Percentiles rank a stretch among this genome's conserved stretches.
phyloP scores from a whole-genome alignment of 2,888 invertebrate species.

The Zygaena filipendulae region DNA sequence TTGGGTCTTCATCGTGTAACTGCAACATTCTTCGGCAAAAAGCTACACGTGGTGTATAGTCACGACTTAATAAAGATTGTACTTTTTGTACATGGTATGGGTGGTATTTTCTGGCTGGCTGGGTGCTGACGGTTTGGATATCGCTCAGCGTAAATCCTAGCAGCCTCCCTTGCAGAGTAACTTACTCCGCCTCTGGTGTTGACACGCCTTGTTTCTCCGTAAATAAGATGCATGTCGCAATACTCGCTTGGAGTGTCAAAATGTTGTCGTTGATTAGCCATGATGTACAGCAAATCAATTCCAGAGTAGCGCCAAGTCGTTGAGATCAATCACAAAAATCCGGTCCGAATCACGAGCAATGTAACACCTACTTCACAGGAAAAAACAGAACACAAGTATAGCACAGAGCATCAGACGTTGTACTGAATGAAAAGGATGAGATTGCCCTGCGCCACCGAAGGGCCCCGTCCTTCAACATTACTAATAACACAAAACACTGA shows the following conservation, averaged over 20 bases:
- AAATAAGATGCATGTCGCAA: conserved; percentile 8
- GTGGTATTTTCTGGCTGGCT: conserved; percentile 11
- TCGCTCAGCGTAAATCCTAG: conserved; percentile 5
- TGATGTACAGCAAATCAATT: conserved; percentile 2
- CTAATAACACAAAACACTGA: too few species aligned
- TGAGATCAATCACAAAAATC: conserved; percentile 10
- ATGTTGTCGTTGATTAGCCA: background rate
- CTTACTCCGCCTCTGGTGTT: conserved; percentile 1
- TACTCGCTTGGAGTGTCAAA: conserved; percentile 3
- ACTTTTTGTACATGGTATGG: conserved; percentile 14
- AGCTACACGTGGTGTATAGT: conserved; percentile 8
- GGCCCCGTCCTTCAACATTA: too few species aligned
- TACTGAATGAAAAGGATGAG: too few species aligned
- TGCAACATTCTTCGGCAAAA: conserved; percentile 14
- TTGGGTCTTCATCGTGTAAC: conserved; percentile 11
- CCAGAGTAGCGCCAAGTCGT: background rate
- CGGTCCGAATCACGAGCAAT: background rate
- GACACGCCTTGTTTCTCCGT: conserved; percentile 7
- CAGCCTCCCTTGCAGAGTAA: conserved; percentile 4
- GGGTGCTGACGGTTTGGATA: conserved; percentile 5
- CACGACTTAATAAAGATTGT: conserved; percentile 11
- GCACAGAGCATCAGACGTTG: too few species aligned
- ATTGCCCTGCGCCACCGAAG: too few species aligned
- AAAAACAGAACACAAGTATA: too few species aligned
- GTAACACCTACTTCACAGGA: background rate